Percentiles rank a stretch among this genome's conserved stretches.
These are phyloP conservation scores for Petroica traversi DNA, from an alignment of 2,113 vertebrate genomes.

Conservation along the genomic window DNA sequence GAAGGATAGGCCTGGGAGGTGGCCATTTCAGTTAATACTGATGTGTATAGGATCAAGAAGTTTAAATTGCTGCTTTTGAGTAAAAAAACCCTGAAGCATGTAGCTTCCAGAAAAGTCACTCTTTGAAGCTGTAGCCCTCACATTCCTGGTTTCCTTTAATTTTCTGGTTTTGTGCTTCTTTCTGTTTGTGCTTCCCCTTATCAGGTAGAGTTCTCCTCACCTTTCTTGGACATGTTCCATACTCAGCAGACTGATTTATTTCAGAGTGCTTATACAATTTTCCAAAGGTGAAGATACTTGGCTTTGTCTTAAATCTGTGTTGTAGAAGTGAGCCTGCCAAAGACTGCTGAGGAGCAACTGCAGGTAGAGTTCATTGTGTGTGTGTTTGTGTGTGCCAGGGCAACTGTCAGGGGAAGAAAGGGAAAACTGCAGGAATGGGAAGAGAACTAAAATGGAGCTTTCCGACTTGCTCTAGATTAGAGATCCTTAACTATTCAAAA, in stretches of 20 bases:
- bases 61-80: not conserved
- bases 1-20: not conserved
- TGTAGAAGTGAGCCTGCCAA: not conserved
- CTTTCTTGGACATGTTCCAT: not conserved
- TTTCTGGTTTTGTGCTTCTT: not conserved
- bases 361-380: not conserved
- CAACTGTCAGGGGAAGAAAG: slow-evolving; percentile 6
- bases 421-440: not conserved
- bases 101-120: not conserved
- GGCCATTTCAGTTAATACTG: not conserved
- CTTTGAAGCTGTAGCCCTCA: not conserved
- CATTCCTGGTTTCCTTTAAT: not conserved
- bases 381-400: not conserved
- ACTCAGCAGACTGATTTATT: not conserved
- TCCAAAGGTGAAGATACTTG: not conserved
- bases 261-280: not conserved
- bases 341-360: not conserved
- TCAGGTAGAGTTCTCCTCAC: not conserved
- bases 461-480: not conserved
- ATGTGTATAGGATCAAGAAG: not conserved
- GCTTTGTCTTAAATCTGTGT: not conserved
- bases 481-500: not conserved
- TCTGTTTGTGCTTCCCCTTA: not conserved
- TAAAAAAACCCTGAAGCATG: not conserved
- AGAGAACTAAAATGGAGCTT: not conserved